Conservation (phyloP, 2,113 vertebrate genomes). For the Synchiropus splendidus region DNA sequence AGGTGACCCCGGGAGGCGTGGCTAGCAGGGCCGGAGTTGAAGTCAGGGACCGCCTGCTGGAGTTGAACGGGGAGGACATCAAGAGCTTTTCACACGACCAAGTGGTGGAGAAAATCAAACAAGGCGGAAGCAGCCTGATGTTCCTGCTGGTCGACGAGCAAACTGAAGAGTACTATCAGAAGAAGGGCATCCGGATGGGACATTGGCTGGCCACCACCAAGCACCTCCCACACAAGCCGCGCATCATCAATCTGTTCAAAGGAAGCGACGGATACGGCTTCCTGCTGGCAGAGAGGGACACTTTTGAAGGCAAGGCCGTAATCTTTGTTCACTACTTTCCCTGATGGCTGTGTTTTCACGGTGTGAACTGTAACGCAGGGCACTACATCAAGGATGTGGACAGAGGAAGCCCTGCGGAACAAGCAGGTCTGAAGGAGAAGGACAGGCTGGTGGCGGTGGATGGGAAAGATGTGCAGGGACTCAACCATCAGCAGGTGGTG, state of each 20-base stretch:
- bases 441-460: slow-evolving; percentile 84
- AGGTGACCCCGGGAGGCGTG: slow-evolving; percentile 63
- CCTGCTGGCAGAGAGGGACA: slow-evolving; percentile 63
- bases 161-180: slow-evolving; percentile 63
- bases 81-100: slow-evolving; percentile 71
- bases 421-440: slow-evolving; percentile 67
- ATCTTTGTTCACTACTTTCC: background rate
- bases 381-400: slow-evolving; percentile 79
- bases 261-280: slow-evolving; percentile 78
- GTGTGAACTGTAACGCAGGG: slow-evolving; percentile 48
- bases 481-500: slow-evolving; percentile 75
- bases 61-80: slow-evolving; percentile 82
- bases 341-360: slow-evolving; percentile 1
- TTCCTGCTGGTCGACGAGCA: slow-evolving; percentile 79
- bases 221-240: slow-evolving; percentile 74
- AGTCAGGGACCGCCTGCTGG: slow-evolving; percentile 73
- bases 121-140: slow-evolving; percentile 64
- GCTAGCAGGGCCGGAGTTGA: slow-evolving; percentile 79
- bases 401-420: slow-evolving; percentile 73
- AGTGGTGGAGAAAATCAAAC: slow-evolving; percentile 75
- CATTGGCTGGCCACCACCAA: slow-evolving; percentile 64
- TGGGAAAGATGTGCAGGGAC: slow-evolving; percentile 61
- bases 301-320: slow-evolving; percentile 32
- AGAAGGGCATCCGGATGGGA: slow-evolving; percentile 52
- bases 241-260: slow-evolving; percentile 66